Evolutionary conservation across 1,140 invertebrate genomes (phyloP).

Genomic region (Cyclargus thomasi): DNA sequence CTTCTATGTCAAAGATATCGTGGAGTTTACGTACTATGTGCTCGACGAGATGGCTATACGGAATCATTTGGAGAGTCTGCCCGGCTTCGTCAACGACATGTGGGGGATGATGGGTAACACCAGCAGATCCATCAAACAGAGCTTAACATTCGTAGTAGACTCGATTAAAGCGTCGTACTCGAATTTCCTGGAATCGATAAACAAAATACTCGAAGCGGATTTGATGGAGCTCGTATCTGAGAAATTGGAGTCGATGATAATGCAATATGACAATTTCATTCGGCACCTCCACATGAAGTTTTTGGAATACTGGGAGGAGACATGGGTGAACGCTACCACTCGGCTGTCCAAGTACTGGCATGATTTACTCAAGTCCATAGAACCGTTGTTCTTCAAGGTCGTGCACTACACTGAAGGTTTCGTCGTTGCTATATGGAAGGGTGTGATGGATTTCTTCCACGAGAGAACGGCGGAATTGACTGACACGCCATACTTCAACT

Average conservation of each 20-base stretch:
- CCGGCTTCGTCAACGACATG: slow-evolving; percentile 86
- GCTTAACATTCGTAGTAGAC: slow-evolving; percentile 84
- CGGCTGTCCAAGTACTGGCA: slow-evolving; percentile 82
- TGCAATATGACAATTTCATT: slow-evolving; percentile 86
- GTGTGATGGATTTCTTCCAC: slow-evolving; percentile 86
- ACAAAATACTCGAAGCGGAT: slow-evolving; percentile 82
- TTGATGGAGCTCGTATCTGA: slow-evolving; percentile 80
- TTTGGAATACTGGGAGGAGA: slow-evolving; percentile 82
- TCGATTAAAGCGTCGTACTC: slow-evolving; percentile 82
- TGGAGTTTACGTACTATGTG: slow-evolving; percentile 79
- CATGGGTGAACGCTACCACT: slow-evolving; percentile 80
- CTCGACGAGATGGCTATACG: slow-evolving; percentile 86
- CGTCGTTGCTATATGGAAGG: slow-evolving; percentile 82
- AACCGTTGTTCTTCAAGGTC: slow-evolving; percentile 85
- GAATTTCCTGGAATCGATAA: slow-evolving; percentile 80
- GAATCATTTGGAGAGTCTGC: slow-evolving; percentile 84
- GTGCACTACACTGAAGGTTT: slow-evolving; percentile 84
- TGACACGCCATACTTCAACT: slow-evolving; percentile 86
- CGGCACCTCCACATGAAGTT: slow-evolving; percentile 86
- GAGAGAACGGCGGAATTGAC: slow-evolving; percentile 85
- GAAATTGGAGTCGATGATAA: slow-evolving; percentile 80
- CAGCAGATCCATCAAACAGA: slow-evolving; percentile 83
- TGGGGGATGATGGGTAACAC: slow-evolving; percentile 90
- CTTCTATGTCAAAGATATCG: slow-evolving; percentile 87
- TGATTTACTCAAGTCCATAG: slow-evolving; percentile 80